Evolutionary conservation across 2,113 vertebrate species (phyloP).

Genomic region (Oplegnathus fasciatus): DNA sequence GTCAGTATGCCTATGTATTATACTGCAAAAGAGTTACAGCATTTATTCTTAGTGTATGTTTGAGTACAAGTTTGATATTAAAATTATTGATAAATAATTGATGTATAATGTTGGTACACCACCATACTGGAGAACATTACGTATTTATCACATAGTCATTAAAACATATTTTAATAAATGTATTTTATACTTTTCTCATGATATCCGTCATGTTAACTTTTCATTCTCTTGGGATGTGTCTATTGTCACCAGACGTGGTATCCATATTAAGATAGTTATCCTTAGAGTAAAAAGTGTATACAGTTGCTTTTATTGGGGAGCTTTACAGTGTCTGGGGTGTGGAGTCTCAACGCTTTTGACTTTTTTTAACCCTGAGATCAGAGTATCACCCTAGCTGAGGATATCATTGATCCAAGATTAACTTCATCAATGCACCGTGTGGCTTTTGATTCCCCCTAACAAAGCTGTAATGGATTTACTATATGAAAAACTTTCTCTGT

Average conservation of each 20-base stretch:
- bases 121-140: neutral
- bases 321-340: neutral
- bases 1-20: constrained; percentile 7
- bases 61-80: neutral
- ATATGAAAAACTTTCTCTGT: constrained; percentile 21
- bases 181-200: neutral
- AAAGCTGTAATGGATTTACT: constrained; percentile 52
- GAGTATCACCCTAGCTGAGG: constrained; percentile 18
- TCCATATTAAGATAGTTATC: neutral
- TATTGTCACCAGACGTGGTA: neutral
- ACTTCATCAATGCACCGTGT: constrained; percentile 46
- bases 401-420: constrained; percentile 55
- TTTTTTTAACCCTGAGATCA: constrained; percentile 44
- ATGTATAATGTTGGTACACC: neutral
- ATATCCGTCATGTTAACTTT: neutral
- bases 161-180: neutral
- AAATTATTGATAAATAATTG: neutral
- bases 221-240: neutral
- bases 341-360: constrained; percentile 28
- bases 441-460: constrained; percentile 41
- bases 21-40: neutral
- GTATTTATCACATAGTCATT: neutral
- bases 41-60: neutral
- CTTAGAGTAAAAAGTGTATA: neutral
- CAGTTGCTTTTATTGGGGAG: neutral